Base-by-base conservation (phyloP, 2,888 invertebrate genomes). In the Heliconius erato region DNA sequence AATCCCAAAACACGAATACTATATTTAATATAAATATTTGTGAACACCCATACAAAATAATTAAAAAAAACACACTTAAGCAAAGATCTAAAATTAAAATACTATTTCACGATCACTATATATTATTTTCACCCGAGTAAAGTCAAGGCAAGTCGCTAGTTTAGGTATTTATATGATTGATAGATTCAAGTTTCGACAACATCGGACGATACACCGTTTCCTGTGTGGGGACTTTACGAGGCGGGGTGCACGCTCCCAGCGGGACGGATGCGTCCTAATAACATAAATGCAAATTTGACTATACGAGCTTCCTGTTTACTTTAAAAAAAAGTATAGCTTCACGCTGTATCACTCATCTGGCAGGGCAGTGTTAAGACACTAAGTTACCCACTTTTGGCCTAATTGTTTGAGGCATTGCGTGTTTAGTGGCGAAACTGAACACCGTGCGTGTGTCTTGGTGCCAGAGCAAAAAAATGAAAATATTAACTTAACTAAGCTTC, bases 221-320 rank as follows among this genome's bases (percentile, higher is more conserved):
- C 84, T 85, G 84, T 72, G 82, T 44, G 84, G 84, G 83, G 80
- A 72, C 84, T 79, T 44, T 79, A 80, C 71, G 69, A 71, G 72
- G 71, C 74, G 80, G 67, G 80, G 82, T 85, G 84, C 85, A 81
- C 79, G 85, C 78, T 85, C 87, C 85, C 87, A 79, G 80, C 80
- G 80, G 84, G 82, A 79, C 94, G 94, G 94, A 94, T 92, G 92
- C 91, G 88, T 86, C 88, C 91, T 93, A 94, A 95, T 94, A 90
- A 92, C 92, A 93, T 94, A 92, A 94, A 94, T 94, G 94, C 95
- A 94, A 94, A 94, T 95, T 94, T 90, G 92, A 90, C 91, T 92
- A 92, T 94, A 93, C 88, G 84, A 89, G 90, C 90, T 93, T 95
- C 95, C 94, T 93, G 93, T 90, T 87, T 89, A 67, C 74, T 59